Evolutionary conservation across 2,113 vertebrate species (phyloP).

Genomic region (Cryptotis parvus): DNA sequence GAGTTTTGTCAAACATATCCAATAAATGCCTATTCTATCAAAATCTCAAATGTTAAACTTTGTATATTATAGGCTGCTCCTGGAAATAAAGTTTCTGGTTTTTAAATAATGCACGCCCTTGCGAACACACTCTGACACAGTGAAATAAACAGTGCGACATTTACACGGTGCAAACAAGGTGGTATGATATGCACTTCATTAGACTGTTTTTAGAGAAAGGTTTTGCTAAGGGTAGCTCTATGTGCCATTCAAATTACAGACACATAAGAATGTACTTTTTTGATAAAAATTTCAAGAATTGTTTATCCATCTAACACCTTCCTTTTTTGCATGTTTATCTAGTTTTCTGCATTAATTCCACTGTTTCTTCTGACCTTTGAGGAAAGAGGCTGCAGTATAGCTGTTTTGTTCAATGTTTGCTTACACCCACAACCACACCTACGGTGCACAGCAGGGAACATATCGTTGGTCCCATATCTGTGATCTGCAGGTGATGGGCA

Average conservation of each 20-base stretch:
- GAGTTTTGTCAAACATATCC: neutral
- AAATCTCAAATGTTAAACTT: neutral
- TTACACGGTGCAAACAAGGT: neutral
- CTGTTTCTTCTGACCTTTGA: neutral
- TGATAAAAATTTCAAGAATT: neutral
- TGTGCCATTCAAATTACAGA: neutral
- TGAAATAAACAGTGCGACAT: neutral
- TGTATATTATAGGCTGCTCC: neutral
- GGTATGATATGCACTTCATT: neutral
- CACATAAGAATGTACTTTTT: neutral
- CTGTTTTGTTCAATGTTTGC: neutral
- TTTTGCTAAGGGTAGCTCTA: neutral
- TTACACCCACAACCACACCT: neutral
- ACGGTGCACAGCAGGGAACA: accelerated
- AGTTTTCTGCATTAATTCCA: neutral
- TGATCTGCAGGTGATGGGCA: neutral
- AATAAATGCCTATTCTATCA: neutral
- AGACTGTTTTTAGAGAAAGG: neutral
- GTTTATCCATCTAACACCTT: neutral
- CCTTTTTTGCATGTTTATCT: neutral
- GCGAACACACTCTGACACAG: neutral
- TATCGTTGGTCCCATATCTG: neutral
- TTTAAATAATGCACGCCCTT: neutral
- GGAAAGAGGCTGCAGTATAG: neutral
- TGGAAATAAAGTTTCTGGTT: neutral